phyloP scores from a whole-genome alignment of 2,888 invertebrate species.

The Byasa hedistus region DNA sequence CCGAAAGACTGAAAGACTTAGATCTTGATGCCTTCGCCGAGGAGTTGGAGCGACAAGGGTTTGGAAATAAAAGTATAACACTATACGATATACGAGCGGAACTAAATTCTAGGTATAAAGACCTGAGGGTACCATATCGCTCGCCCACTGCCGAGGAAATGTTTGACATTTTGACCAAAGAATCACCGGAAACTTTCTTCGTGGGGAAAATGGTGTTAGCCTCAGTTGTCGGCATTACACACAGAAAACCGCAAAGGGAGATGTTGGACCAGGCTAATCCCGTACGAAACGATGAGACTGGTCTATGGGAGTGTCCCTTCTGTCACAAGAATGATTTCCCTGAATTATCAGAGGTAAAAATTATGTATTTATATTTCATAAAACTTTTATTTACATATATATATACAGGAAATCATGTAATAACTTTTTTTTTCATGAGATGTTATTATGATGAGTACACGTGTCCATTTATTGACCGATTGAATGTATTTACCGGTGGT shows the following conservation, averaged over 20 bases:
- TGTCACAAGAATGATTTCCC: conserved; percentile 97
- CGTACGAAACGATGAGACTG: conserved; percentile 95
- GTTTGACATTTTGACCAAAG: conserved; percentile 97
- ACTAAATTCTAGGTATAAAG: conserved; percentile 95
- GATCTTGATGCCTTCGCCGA: conserved; percentile 99
- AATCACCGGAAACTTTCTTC: conserved; percentile 95
- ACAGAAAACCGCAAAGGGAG: conserved; percentile 94
- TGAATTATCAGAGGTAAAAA: conserved; percentile 89
- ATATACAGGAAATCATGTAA: no score
- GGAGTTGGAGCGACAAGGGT: conserved; percentile 95
- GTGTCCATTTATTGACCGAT: background rate
- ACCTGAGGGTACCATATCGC: conserved; percentile 88
- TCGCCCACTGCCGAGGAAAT: conserved; percentile 91
- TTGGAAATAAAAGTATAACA: conserved; percentile 94
- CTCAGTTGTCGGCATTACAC: conserved; percentile 89
- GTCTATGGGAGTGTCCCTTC: conserved; percentile 98
- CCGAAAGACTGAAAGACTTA: conserved; percentile 95
- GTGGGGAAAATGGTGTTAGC: conserved; percentile 92
- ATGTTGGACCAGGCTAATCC: conserved; percentile 98
- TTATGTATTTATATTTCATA: background rate
- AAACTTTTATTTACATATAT: background rate
- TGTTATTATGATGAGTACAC: background rate
- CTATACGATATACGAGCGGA: conserved; percentile 98
- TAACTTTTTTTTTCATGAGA: background rate
- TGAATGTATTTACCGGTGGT: background rate